A percentile compares a stretch with the other conserved stretches of the same genome.
Evolutionary conservation across 2,113 vertebrate genomes (phyloP).

Genomic region (Pelecanus crispus): DNA sequence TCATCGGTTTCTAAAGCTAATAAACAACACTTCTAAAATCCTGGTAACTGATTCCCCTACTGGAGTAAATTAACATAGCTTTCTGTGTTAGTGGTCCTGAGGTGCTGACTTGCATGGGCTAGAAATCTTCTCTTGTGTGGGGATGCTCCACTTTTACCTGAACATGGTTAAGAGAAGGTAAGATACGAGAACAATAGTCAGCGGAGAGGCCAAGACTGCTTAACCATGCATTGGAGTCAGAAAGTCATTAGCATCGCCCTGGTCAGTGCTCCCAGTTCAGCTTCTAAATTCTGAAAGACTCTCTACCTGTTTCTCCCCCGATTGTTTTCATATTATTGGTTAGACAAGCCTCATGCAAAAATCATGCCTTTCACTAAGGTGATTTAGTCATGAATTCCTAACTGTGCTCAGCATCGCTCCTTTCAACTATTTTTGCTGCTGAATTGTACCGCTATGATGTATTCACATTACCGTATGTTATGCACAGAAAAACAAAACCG

Average conservation of each 20-base stretch:
- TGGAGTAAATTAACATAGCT: not conserved
- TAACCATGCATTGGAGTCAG: not conserved
- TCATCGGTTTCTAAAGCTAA: not conserved
- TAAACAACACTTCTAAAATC: not conserved
- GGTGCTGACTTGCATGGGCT: not conserved
- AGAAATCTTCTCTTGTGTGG: not conserved
- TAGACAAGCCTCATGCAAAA: not conserved
- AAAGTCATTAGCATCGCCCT: not conserved
- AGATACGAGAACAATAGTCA: not conserved
- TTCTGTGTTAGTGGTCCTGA: not conserved
- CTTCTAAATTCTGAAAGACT: not conserved
- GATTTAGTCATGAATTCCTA: not conserved
- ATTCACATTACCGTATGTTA: not conserved
- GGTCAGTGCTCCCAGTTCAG: not conserved
- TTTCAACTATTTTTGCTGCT: not conserved
- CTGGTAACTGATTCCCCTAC: not conserved
- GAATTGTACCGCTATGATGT: not conserved
- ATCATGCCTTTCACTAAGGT: not conserved
- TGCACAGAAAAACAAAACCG: not conserved
- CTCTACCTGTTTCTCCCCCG: not conserved
- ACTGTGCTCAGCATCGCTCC: not conserved
- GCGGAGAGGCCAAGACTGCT: not conserved
- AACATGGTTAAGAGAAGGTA: not conserved
- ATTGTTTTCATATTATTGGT: not conserved
- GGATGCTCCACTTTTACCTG: not conserved